phyloP scores from a whole-genome alignment of 2,113 vertebrate genomes.

The Excalfactoria chinensis region DNA sequence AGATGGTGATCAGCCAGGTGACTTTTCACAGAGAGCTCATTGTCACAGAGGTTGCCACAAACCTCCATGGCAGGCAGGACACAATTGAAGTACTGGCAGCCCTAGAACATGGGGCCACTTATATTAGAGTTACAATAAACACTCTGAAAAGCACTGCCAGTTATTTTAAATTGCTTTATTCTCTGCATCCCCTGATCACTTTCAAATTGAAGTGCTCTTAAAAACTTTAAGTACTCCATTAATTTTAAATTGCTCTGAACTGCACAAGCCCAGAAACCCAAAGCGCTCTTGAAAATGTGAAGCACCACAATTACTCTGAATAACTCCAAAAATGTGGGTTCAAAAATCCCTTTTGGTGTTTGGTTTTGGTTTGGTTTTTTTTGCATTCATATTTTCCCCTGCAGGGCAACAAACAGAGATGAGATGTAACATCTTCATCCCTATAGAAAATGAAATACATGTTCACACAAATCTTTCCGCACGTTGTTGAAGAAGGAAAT shows the following conservation, averaged over 20 bases:
- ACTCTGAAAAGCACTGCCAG: slow-evolving; percentile 8
- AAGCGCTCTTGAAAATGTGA: slow-evolving; percentile 61
- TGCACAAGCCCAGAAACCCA: slow-evolving; percentile 53
- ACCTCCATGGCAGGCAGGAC: not conserved
- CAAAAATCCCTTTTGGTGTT: not conserved
- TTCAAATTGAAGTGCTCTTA: slow-evolving; percentile 70
- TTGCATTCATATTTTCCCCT: not conserved
- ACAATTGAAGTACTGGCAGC: not conserved
- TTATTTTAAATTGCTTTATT: slow-evolving; percentile 47
- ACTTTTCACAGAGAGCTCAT: not conserved
- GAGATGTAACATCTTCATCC: not conserved
- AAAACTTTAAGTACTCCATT: slow-evolving; percentile 69
- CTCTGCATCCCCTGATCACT: slow-evolving; percentile 51
- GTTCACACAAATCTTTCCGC: not conserved
- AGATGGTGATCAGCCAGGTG: not conserved
- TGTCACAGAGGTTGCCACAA: not conserved
- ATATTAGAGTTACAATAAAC: slow-evolving; percentile 18
- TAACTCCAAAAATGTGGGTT: slow-evolving; percentile 22
- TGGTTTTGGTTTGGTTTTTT: not conserved
- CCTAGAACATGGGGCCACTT: not conserved
- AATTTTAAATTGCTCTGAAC: slow-evolving; percentile 67
- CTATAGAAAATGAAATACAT: not conserved
- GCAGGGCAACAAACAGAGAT: not conserved
- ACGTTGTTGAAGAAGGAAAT: not conserved
- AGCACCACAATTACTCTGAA: slow-evolving; percentile 49